Base-by-base conservation (phyloP, 2,113 vertebrate species). In the Bufo bufo region DNA sequence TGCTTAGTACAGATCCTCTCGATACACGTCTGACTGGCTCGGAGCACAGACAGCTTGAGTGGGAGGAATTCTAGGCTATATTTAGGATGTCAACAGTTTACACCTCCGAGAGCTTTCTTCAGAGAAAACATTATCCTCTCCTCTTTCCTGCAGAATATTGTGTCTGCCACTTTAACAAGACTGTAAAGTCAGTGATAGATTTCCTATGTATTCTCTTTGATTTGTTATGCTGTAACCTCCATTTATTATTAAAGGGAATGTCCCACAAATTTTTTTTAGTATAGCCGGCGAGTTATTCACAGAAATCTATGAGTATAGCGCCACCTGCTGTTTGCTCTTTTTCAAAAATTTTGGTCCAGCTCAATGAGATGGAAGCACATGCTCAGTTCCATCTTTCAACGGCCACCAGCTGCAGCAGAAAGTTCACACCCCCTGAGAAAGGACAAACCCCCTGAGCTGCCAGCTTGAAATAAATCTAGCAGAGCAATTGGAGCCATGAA, bases 61-160 rank as follows among this genome's bases (percentile, higher is more conserved):
- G 80, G 59, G 58, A 49, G 80, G 80, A 61, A 43, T 17, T 43
- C 4, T 50, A 82, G 20, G 16, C 33, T 82, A 65, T 82, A 65
- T 82, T 82, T 63, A 82, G 80, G 17, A 82, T 63, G 79, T 45
- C 23, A 63, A 20, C 58, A 63, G 23, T 17, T 82, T 82, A 61
- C 58, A 82, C 45, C 80, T 65, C 43, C 11, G 50, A 20, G 20
- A 20, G 47, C 72, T 75, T 50, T 75, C 7, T 75, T 75, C 72
- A 75, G 72, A 50, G 50, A 75, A 75, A 75, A 45, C 49, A 75
- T 75, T 75, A 20, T 45, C 72, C 10, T 43, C 17, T 72, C 2
- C 19, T 16, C 1, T 61, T 20, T 33, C 33, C 23, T 72, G 69
- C 33, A 72, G 23, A 72, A 72, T 45, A 72, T 72, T 72, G 33